Evolutionary conservation across 2,113 vertebrate species (phyloP).

Genomic region (Oenanthe oenanthe): DNA sequence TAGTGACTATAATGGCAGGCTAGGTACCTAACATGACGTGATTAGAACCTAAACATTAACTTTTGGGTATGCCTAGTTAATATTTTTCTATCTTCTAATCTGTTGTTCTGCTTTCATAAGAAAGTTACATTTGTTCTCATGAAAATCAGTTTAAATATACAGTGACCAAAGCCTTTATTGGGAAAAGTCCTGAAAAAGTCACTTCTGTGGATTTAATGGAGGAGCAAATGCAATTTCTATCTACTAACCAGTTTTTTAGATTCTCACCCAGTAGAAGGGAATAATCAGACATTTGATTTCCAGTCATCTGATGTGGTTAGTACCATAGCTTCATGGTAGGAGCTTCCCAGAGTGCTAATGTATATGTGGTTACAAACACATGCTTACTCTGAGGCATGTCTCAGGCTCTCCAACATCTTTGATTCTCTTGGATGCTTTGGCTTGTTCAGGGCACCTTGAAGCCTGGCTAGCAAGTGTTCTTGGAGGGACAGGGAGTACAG

Average conservation of each 20-base stretch:
- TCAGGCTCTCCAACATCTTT: not conserved
- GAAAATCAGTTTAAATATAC: not conserved
- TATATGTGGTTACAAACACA: not conserved
- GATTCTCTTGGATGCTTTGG: not conserved
- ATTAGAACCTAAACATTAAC: not conserved
- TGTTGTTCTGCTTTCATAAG: not conserved
- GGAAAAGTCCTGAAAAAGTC: not conserved
- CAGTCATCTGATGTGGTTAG: not conserved
- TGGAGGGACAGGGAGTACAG: not conserved
- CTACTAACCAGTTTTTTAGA: not conserved
- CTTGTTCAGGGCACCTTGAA: not conserved
- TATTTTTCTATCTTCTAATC: not conserved
- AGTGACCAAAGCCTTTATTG: not conserved
- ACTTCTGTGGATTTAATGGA: not conserved
- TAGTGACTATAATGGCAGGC: not conserved
- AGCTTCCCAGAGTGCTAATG: rapidly evolving
- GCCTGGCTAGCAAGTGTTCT: not conserved
- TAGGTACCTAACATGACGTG: not conserved
- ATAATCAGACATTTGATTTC: not conserved
- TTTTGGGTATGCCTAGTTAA: not conserved
- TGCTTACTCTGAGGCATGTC: not conserved
- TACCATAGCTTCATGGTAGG: not conserved
- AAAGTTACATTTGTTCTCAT: not conserved
- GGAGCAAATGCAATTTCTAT: not conserved
- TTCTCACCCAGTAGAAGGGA: not conserved